A percentile compares a stretch with the other conserved stretches of the same genome.
Conservation (phyloP, 2,888 invertebrate species). For the Caenorhabditis sp. region DNA sequence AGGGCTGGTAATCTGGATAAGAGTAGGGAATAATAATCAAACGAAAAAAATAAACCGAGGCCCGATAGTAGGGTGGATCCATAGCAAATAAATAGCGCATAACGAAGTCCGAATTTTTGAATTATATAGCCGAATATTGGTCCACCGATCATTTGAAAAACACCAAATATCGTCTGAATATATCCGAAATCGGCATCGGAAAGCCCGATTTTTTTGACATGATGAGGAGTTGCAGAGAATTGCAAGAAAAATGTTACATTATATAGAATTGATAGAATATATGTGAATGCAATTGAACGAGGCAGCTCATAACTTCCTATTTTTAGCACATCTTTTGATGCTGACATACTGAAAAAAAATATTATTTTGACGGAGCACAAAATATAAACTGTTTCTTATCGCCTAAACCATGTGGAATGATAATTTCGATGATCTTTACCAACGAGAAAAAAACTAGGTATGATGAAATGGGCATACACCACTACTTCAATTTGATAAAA, state of each 20-base stretch:
- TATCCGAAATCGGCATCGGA: conserved; percentile 57
- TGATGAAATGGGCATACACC: neutral
- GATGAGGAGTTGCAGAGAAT: conserved; percentile 51
- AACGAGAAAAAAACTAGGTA: neutral
- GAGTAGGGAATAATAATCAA: conserved; percentile 49
- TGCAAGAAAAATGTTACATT: conserved; percentile 60
- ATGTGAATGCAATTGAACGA: conserved; percentile 49
- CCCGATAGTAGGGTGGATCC: conserved; percentile 45
- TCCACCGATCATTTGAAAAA: conserved; percentile 60
- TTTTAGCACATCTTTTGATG: conserved; percentile 13
- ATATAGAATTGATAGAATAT: conserved; percentile 53
- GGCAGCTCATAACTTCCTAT: conserved; percentile 35
- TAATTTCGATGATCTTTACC: no score
- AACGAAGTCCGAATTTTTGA: conserved; percentile 52
- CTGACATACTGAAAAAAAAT: conserved; percentile 10
- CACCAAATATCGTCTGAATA: conserved; percentile 58
- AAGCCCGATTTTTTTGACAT: conserved; percentile 48
- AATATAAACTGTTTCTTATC: neutral
- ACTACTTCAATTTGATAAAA: neutral
- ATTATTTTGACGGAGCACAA: conserved; percentile 1
- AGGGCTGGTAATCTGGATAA: conserved; percentile 52
- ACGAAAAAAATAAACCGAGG: conserved; percentile 41
- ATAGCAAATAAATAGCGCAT: conserved; percentile 50
- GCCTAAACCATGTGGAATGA: no score
- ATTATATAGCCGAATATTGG: conserved; percentile 58